Evolutionary conservation across 2,888 invertebrate species (phyloP).

Genomic region (Xanthia icteritia): DNA sequence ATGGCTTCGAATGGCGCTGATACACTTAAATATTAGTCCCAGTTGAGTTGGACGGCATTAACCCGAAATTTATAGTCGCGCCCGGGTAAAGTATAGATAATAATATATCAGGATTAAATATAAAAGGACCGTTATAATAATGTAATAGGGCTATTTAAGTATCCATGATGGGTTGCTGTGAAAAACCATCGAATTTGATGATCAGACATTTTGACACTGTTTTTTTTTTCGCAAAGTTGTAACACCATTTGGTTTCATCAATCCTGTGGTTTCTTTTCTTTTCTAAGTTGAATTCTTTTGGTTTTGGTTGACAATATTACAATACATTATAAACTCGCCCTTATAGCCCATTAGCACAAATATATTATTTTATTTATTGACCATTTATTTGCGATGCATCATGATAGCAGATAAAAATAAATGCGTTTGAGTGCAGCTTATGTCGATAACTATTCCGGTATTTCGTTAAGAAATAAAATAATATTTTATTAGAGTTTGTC

Average conservation of each 20-base stretch:
- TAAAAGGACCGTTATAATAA: constrained; percentile 52
- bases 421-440: not conserved
- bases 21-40: constrained; percentile 63
- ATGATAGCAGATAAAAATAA: not conserved
- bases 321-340: not conserved
- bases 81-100: constrained; percentile 59
- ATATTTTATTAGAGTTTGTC: not conserved
- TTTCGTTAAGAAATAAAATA: not conserved
- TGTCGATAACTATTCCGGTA: not conserved
- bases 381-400: not conserved
- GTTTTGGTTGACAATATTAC: not conserved
- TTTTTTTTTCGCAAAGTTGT: not conserved
- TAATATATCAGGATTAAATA: constrained; percentile 64
- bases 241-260: not conserved
- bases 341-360: too few relatives aligned
- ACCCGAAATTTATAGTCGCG: constrained; percentile 53
- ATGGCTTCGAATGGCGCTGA: constrained; percentile 53
- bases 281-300: not conserved
- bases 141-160: constrained; percentile 21
- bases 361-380: not conserved
- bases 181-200: not conserved
- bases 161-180: not conserved
- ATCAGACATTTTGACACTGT: not conserved
- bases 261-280: not conserved
- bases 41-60: constrained; percentile 59